Evolutionary conservation across 2,113 vertebrate species (phyloP).

Genomic region (Gambusia affinis): DNA sequence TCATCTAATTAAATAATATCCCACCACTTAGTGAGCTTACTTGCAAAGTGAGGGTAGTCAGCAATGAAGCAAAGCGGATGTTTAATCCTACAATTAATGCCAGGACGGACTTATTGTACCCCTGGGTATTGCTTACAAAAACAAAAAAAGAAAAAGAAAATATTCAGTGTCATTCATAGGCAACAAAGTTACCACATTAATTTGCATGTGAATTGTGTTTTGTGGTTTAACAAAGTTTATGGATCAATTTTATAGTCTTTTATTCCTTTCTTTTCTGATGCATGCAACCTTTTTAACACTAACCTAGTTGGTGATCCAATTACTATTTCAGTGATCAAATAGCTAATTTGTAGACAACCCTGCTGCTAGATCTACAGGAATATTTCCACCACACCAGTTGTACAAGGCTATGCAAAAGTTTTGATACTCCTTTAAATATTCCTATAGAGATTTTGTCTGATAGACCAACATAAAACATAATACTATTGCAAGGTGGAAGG

Average conservation of each 20-base stretch:
- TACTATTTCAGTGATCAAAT: too few relatives aligned
- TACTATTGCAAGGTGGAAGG: background rate
- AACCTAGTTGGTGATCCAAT: background rate
- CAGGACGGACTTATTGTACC: conserved; percentile 42
- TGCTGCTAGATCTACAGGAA: background rate
- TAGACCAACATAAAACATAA: background rate
- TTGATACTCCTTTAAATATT: too few relatives aligned
- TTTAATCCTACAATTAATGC: conserved; percentile 77
- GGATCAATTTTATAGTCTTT: background rate
- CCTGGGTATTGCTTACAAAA: conserved; percentile 53
- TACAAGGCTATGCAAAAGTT: background rate
- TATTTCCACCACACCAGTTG: background rate
- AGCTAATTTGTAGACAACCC: too few relatives aligned
- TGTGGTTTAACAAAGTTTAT: background rate
- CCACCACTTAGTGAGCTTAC: conserved; percentile 58
- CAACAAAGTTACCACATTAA: conserved; percentile 10
- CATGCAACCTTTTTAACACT: background rate
- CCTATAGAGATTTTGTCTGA: too few relatives aligned
- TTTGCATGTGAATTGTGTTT: conserved; percentile 13
- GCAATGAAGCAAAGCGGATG: conserved; percentile 61
- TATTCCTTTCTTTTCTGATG: background rate
- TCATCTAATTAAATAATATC: conserved; percentile 74
- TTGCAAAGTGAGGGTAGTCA: conserved; percentile 59
- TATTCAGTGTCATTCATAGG: conserved; percentile 22
- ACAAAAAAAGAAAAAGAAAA: conserved; percentile 42